Base-by-base conservation (phyloP, 1,140 invertebrate species). In the Phenacoccus solenopsis region DNA sequence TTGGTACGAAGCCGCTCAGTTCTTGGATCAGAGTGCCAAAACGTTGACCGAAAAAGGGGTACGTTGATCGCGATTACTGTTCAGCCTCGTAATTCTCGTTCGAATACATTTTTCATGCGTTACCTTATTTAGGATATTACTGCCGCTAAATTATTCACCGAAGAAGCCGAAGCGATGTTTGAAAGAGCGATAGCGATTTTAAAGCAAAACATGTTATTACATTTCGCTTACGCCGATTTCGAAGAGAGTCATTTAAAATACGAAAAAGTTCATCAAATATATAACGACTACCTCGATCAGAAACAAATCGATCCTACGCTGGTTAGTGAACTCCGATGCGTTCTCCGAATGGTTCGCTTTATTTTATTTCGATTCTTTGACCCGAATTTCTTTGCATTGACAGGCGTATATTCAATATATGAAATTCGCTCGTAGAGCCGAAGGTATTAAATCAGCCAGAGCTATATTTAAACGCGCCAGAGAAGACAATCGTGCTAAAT, bases 201-300 rank as follows among this genome's bases (percentile, higher is more conserved):
- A 57, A 91, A 90, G 49, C 90, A 91, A 74, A 98, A 94, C 78
- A 92, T 94, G 81, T 81, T 99, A 20, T 79, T 99, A 4, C 96
- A 98, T 78, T 99, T 99, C 81, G 94, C 96, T 0, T 97, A 98
- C 78, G 95, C 96, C 0, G 98, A 99, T 81, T 99, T 98, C 77
- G 96, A 99, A 81, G 97, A 99, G 82, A 91, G 94, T 28, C 82
- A 96, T 61, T 86, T 98, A 75, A 96, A 96, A 77, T 96, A 96
- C 78, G 94, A 98, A 72, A 97, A 97, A 84, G 96, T 98, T 0
- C 94, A 98, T 80, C 88, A 90, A 76, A 98, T 99, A 75, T 99
- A 98, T 80, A 90, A 94, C 71, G 89, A 91, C 74, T 89, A 94
- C 76, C 80, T 98, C 16, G 90, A 91, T 75, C 89, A 95, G 76